These are phyloP conservation scores for Drosophila quadrilineata DNA, from an alignment of 1,140 invertebrate species.

Conservation along the genomic window DNA sequence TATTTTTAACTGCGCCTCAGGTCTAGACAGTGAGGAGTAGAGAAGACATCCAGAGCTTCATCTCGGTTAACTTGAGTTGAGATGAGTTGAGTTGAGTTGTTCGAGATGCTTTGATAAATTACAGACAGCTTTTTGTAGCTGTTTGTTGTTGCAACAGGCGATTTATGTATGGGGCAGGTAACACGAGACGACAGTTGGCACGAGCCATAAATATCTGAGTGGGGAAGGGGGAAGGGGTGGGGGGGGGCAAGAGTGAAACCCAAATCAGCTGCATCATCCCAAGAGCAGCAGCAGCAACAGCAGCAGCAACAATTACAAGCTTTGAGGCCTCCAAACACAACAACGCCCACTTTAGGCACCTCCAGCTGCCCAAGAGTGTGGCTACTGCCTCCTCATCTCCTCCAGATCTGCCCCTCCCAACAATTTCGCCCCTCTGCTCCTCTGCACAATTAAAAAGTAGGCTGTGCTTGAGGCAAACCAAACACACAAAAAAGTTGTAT, in stretches of 20 bases:
- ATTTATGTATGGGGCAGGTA: conserved; percentile 48
- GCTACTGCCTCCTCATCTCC: conserved; percentile 29
- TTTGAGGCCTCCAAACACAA: conserved; percentile 22
- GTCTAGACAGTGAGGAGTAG: conserved; percentile 36
- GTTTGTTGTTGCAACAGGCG: conserved; percentile 26
- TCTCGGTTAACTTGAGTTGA: conserved; percentile 15
- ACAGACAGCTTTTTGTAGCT: conserved; percentile 17
- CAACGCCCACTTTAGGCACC: conserved; percentile 72
- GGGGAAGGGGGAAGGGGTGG: no score
- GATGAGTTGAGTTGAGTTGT: conserved; percentile 29
- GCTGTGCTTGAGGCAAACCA: conserved; percentile 55
- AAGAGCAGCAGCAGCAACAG: conserved; percentile 20
- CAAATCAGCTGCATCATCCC: conserved; percentile 72
- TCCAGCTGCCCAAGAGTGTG: conserved; percentile 4
- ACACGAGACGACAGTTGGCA: conserved; percentile 61
- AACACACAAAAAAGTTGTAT: conserved; percentile 32
- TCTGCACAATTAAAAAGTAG: conserved; percentile 52
- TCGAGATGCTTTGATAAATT: conserved; percentile 58
- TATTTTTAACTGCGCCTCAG: neutral
- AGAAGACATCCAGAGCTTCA: no score
- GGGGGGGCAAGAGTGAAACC: no score
- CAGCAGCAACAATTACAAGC: conserved; percentile 57
- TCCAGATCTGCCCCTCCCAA: no score
- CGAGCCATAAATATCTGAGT: conserved; percentile 63
- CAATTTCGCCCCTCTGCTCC: conserved; percentile 3